Conservation (phyloP, 2,888 invertebrate species). For the Oxycera nigricornis region DNA sequence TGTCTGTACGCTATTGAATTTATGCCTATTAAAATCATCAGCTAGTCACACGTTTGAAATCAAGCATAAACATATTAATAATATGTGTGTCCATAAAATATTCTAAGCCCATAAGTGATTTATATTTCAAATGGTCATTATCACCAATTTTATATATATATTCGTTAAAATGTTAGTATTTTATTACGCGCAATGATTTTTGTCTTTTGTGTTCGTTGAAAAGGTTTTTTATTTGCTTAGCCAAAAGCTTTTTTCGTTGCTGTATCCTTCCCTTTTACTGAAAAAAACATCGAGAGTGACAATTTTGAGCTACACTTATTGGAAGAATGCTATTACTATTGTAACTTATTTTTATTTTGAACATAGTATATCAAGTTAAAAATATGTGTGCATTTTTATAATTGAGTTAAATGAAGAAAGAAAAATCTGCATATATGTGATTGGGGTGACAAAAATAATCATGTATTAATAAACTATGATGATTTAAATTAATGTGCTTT, state of each 20-base stretch:
- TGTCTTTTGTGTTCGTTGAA: background rate
- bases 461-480: background rate
- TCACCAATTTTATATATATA: no score
- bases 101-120: background rate
- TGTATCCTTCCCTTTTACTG: slow-evolving; percentile 2
- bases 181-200: background rate
- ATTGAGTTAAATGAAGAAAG: background rate
- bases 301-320: background rate
- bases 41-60: background rate
- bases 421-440: background rate
- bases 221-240: slow-evolving; percentile 26
- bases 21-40: background rate
- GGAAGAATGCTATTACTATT: background rate
- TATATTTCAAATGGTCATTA: background rate
- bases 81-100: background rate
- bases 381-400: slow-evolving; percentile 47
- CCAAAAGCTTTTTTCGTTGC: background rate
- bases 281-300: background rate
- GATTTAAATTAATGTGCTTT: background rate
- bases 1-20: background rate
- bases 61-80: background rate
- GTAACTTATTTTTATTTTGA: background rate
- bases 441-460: slow-evolving; percentile 12
- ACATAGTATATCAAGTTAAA: background rate
- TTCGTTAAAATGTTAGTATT: no score